Base-by-base conservation (phyloP, 2,113 vertebrate species). In the Amphiprion ocellaris region DNA sequence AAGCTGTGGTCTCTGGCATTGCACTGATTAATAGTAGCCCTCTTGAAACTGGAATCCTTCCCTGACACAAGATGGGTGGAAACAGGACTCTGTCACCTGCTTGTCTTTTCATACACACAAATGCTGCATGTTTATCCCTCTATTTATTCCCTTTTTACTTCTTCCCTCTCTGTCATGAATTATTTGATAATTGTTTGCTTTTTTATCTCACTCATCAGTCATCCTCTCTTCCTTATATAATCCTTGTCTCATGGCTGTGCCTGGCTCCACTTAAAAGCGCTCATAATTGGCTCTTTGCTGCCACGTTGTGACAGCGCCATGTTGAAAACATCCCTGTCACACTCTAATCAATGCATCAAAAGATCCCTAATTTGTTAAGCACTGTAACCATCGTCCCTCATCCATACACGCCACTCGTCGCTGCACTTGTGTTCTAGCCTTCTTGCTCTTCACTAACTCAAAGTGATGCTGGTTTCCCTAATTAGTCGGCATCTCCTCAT, bases 311-410 rank as follows among this genome's bases (percentile, higher is more conserved):
- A 41, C 41, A 33, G 49, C 16, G 69, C 56, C 80, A 54, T 30
- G 79, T 80, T 83, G 69, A 74, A 84, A 87, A 88, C 17, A 56
- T 74, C 75, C 65, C 85, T 52, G 77, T 89, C 86, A 59, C 74
- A 53, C 67, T 82, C 84, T 83, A 81, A 92, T 93, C 92, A 88
- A 87, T 77, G 86, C 83, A 92, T 93, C 89, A 91, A 93, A 93
- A 89, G 89, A 88, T 80, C 47, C 71, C 67, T 85, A 89, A 92
- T 90, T 89, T 87, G 85, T 82, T 70, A 84, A 90, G 86, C 82
- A 21, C 47, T 2, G 65, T 33, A 60, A 70, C 62, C 55, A 7
- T 52, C 50, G 60, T 77, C 83, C 83, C 66, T 82, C 78, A 80
- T 86, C 85, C 74, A 70, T 83, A 70, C 77, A 33, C 74, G 54